phyloP scores from a whole-genome alignment of 2,113 vertebrate genomes.

The Nannospalax galili region DNA sequence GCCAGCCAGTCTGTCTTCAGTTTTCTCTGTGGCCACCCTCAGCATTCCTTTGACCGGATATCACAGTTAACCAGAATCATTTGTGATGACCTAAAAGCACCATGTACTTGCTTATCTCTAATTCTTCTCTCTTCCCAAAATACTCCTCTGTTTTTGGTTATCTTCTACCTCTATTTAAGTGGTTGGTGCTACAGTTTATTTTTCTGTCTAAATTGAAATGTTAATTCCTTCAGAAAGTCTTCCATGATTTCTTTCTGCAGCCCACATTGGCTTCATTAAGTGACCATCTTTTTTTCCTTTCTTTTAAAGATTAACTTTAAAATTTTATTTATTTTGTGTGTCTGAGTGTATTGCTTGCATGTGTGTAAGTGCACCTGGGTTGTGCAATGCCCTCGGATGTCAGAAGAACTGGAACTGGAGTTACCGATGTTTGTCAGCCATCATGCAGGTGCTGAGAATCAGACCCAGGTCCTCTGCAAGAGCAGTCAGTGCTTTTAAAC shows the following conservation, averaged over 20 bases:
- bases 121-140: slow-evolving; percentile 41
- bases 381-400: no score
- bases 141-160: background rate
- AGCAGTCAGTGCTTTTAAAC: no score
- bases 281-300: background rate
- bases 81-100: background rate
- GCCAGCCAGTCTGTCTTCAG: background rate
- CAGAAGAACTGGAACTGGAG: no score
- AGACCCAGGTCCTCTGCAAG: no score
- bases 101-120: background rate
- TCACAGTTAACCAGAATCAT: background rate
- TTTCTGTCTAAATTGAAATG: background rate
- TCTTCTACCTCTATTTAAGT: background rate
- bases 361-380: no score
- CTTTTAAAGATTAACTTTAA: no score
- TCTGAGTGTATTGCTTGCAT: no score
- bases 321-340: no score
- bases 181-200: no score
- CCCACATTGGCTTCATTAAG: background rate
- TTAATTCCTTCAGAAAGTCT: slow-evolving; percentile 13
- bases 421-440: no score
- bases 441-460: no score
- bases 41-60: background rate
- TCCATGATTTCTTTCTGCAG: background rate
- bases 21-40: background rate